Conservation (phyloP, 2,888 invertebrate species). For the Drosophila diplacantha region DNA sequence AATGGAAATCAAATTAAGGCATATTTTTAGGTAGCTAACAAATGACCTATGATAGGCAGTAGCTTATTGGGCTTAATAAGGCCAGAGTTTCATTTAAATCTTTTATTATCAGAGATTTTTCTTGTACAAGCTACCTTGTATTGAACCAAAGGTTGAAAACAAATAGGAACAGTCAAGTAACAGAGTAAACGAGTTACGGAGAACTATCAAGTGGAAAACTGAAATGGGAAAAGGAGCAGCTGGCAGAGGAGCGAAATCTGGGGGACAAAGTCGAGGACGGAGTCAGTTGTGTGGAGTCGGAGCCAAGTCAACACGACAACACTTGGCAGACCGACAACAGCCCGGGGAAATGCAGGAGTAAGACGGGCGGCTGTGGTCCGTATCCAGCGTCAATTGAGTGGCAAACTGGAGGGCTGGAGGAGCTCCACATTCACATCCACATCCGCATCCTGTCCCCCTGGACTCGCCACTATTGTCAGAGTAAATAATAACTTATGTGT, state of each 20-base stretch:
- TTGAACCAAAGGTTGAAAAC: slow-evolving; percentile 15
- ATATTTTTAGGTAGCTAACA: not conserved
- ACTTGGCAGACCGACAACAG: slow-evolving; percentile 45
- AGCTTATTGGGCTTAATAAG: not conserved
- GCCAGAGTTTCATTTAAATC: too few species aligned
- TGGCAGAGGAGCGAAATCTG: slow-evolving; percentile 2
- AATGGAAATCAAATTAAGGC: too few species aligned
- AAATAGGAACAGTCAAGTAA: slow-evolving; percentile 14
- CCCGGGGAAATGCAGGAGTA: slow-evolving; percentile 18
- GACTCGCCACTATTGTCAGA: slow-evolving; percentile 54
- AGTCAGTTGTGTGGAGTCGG: slow-evolving; percentile 27
- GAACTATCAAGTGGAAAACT: slow-evolving; percentile 32
- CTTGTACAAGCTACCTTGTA: not conserved
- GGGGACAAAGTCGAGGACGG: slow-evolving; percentile 1
- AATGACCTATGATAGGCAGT: too few species aligned
- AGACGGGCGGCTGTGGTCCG: slow-evolving; percentile 9
- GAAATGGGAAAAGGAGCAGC: slow-evolving; percentile 30
- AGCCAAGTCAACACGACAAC: slow-evolving; percentile 45
- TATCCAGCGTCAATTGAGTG: slow-evolving; percentile 58
- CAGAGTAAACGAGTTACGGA: slow-evolving; percentile 2
- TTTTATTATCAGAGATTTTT: not conserved
- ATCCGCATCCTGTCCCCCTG: slow-evolving; percentile 18
- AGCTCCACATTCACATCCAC: slow-evolving; percentile 50
- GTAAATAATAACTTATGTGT: slow-evolving; percentile 70
- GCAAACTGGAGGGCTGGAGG: slow-evolving; percentile 59